phyloP scores from a whole-genome alignment of 2,888 invertebrate genomes.

The Temnothorax ravouxi region DNA sequence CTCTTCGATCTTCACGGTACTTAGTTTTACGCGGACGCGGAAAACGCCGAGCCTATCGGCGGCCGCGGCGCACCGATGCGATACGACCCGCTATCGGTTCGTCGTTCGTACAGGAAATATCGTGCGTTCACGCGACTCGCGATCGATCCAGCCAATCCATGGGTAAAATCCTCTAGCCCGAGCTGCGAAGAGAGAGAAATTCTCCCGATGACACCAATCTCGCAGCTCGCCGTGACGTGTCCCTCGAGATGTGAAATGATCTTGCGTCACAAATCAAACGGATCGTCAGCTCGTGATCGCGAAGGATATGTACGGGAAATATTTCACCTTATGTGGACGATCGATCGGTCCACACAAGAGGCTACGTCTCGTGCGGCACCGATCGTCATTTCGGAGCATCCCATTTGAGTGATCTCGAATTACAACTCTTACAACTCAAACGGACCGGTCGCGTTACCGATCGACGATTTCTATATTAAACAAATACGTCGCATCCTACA shows the following conservation, averaged over 20 bases:
- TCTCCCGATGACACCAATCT: background rate
- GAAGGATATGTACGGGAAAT: background rate
- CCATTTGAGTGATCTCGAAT: background rate
- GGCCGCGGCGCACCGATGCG: conserved; percentile 48
- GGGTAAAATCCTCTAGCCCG: background rate
- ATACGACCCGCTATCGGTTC: conserved; percentile 61
- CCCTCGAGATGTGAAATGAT: background rate
- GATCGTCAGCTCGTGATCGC: conserved; percentile 8
- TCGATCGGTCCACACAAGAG: background rate
- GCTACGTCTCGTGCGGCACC: background rate
- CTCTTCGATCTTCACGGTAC: conserved; percentile 27
- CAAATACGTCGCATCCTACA: background rate
- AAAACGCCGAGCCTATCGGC: conserved; percentile 47
- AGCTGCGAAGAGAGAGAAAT: conserved; percentile 7
- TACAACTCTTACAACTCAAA: background rate
- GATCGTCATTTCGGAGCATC: background rate
- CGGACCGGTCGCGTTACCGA: background rate
- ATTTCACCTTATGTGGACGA: background rate
- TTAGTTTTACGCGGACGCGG: conserved; percentile 43
- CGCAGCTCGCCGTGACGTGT: background rate
- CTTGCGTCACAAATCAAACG: conserved; percentile 1
- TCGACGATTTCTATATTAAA: background rate
- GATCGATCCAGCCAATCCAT: conserved; percentile 44
- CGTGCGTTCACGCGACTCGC: conserved; percentile 48
- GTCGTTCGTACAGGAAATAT: conserved; percentile 50